A percentile compares a stretch with the other conserved stretches of the same genome.
Evolutionary conservation across 2,113 vertebrate genomes (phyloP).

Genomic region (Jacana jacana): DNA sequence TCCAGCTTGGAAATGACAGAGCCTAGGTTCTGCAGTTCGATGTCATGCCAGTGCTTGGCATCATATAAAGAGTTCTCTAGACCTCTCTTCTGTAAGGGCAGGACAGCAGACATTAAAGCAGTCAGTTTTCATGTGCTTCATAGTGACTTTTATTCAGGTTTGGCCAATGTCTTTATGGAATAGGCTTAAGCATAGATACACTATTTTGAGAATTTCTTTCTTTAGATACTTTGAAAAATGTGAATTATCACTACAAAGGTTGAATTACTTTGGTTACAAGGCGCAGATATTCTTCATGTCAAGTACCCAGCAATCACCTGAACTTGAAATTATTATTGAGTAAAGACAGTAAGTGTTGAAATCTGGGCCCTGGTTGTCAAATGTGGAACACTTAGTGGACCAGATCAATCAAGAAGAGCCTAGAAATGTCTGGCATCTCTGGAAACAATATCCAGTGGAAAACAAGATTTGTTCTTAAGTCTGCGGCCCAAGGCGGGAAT

Average conservation of each 20-base stretch:
- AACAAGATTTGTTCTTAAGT: neutral
- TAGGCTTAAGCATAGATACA: neutral
- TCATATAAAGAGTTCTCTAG: constrained; percentile 89
- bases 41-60: constrained; percentile 89
- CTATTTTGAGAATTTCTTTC: neutral
- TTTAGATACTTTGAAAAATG: neutral
- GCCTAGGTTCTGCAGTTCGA: constrained; percentile 92
- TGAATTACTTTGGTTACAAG: neutral
- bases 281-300: neutral
- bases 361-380: neutral
- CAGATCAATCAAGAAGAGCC: neutral
- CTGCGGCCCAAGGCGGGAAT: neutral
- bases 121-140: neutral
- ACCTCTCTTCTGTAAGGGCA: constrained; percentile 84
- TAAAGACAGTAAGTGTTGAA: neutral
- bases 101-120: neutral
- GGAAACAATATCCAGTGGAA: neutral
- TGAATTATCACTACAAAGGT: neutral
- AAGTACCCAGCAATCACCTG: neutral
- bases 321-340: neutral
- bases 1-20: constrained; percentile 88
- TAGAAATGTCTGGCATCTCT: neutral
- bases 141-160: neutral
- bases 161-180: neutral
- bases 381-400: neutral